phyloP scores from a whole-genome alignment of 53 echinoderm and acorn worm genomes.

The Zoroaster sp. region DNA sequence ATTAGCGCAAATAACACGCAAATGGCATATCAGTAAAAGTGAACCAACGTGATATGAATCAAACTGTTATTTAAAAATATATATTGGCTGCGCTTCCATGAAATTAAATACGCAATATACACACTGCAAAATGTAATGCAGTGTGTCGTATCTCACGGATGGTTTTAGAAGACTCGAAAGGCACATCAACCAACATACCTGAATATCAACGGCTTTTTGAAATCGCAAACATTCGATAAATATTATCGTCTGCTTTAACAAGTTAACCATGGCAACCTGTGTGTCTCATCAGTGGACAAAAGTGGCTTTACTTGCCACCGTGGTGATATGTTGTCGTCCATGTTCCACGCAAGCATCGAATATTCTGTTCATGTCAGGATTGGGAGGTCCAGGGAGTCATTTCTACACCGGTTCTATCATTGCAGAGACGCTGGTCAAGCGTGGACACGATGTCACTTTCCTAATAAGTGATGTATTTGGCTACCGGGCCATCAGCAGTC shows the following conservation, averaged over 20 bases:
- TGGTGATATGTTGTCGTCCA: not conserved
- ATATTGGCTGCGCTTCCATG: too few relatives aligned
- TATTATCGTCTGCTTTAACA: too few relatives aligned
- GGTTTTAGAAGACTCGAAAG: not conserved
- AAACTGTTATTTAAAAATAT: too few relatives aligned
- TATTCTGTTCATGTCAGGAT: slow-evolving; percentile 9
- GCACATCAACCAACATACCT: not conserved
- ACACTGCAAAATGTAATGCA: too few relatives aligned
- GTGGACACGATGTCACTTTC: slow-evolving; percentile 71
- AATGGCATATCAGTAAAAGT: too few relatives aligned
- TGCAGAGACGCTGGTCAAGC: slow-evolving; percentile 59
- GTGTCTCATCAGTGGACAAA: not conserved
- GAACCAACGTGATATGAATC: too few relatives aligned
- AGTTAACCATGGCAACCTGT: not conserved
- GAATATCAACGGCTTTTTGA: not conserved
- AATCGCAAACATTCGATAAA: too few relatives aligned
- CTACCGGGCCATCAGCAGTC: slow-evolving; percentile 40
- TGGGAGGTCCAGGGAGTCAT: slow-evolving; percentile 70
- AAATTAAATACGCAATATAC: too few relatives aligned
- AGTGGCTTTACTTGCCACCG: not conserved
- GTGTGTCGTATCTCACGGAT: too few relatives aligned
- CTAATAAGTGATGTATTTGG: slow-evolving; percentile 71
- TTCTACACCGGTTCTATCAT: slow-evolving; percentile 53
- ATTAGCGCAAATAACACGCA: too few relatives aligned
- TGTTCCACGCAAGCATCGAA: not conserved